Base-by-base conservation (phyloP, 2,888 invertebrate genomes). In the Heliconius hortense region DNA sequence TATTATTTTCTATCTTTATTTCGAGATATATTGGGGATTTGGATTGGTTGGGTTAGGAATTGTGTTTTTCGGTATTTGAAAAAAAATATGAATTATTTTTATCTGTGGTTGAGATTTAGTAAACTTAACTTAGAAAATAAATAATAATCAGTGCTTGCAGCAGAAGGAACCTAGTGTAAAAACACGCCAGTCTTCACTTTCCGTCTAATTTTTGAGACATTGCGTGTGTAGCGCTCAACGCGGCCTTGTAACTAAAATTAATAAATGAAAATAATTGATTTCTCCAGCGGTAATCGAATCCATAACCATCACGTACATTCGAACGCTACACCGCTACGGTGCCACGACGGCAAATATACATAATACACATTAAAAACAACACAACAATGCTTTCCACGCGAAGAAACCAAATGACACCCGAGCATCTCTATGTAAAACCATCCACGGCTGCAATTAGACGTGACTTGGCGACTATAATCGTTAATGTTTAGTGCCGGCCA, bases 401-500 rank as follows among this genome's bases (percentile, higher is more conserved):
- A 43, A n/a, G 60, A 35, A 68, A 60, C n/a, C 11, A 24, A 35
- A 70, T 69, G n/a, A 56, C 28, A 69, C 13, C n/a, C 5, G 39
- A 59, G 70, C 79, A 79, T 84, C 68, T 79, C 75, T 86, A 87
- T 87, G 59, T 87, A 81, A 82, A 60, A 73, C 85, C 82, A 77
- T 86, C 88, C 89, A 77, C 82, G 82, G 83, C 90, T 84, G 90
- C 93, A 93, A 93, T 93, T 93, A 93, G 93, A 93, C 89, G 91
- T 92, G 92, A 92, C 91, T 92, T 90, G 90, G 90, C 85, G 87
- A 87, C 90, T 88, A 94, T 93, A 92, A 93, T 89, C 92, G 93
- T 94, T 93, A 94, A 93, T 92, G 93, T 92, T 93, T 90, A 94
- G 92, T 87, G 90, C 90, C 90, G 90, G 88, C 88, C 92, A 90